These are phyloP conservation scores for Torymus texanus DNA, from an alignment of 2,888 invertebrate species.

Conservation along the genomic window DNA sequence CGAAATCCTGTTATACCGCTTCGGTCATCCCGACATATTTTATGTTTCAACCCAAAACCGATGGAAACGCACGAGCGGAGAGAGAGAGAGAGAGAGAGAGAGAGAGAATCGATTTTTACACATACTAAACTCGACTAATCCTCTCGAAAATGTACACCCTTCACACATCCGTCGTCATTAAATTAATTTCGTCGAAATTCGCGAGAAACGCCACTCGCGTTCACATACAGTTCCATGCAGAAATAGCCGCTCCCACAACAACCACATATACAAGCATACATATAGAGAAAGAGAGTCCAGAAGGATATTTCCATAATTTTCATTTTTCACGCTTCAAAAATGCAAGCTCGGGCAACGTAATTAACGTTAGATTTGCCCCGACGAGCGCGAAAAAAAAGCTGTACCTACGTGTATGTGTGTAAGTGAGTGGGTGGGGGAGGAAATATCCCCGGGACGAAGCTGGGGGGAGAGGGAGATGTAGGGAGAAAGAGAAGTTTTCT, in stretches of 20 bases:
- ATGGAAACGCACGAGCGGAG: not conserved
- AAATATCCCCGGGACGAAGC: not conserved
- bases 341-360: slow-evolving; percentile 42
- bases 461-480: too few relatives aligned
- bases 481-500: slow-evolving; percentile 43
- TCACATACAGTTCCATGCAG: too few relatives aligned
- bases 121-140: not conserved
- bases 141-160: not conserved
- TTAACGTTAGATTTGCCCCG: slow-evolving; percentile 46
- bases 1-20: too few relatives aligned
- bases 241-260: too few relatives aligned
- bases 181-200: slow-evolving; percentile 32
- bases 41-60: not conserved
- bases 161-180: not conserved
- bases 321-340: slow-evolving; percentile 37
- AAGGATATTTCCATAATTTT: slow-evolving; percentile 27
- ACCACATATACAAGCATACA: too few relatives aligned
- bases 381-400: slow-evolving; percentile 33
- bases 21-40: too few relatives aligned
- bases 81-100: too few relatives aligned
- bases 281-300: not conserved
- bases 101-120: not conserved
- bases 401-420: not conserved
- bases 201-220: not conserved
- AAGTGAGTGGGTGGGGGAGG: not conserved